Conservation (phyloP, 2,888 invertebrate species). For the Cactoblastis cactorum region DNA sequence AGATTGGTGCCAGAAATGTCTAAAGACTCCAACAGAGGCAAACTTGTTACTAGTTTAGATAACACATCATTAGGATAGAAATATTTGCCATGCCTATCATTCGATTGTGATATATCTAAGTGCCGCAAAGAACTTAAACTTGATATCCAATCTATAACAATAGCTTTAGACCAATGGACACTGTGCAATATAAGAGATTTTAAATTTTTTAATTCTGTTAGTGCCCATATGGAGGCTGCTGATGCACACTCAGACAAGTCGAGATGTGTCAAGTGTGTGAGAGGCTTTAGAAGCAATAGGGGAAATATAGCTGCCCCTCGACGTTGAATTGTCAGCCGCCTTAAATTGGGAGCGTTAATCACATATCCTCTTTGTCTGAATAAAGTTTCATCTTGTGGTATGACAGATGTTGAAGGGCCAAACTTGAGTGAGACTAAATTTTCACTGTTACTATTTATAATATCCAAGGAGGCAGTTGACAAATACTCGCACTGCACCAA, state of each 20-base stretch:
- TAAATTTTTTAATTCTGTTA: conserved; percentile 83
- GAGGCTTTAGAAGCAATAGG: conserved; percentile 78
- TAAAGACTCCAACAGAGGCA: conserved; percentile 88
- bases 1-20: conserved; percentile 98
- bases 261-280: conserved; percentile 82
- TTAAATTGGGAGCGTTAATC: conserved; percentile 80
- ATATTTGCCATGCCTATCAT: conserved; percentile 85
- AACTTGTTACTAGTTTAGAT: conserved; percentile 83
- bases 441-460: conserved; percentile 84
- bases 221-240: conserved; percentile 82
- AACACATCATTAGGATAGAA: conserved; percentile 86
- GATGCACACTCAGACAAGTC: conserved; percentile 85
- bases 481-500: conserved; percentile 86
- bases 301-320: conserved; percentile 67
- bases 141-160: conserved; percentile 79
- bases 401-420: conserved; percentile 82
- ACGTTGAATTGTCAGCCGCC: conserved; percentile 78
- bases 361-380: conserved; percentile 69
- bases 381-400: conserved; percentile 71
- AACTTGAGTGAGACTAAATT: conserved; percentile 85
- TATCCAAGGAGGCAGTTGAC: conserved; percentile 81
- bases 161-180: conserved; percentile 83
- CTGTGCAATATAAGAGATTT: conserved; percentile 89
- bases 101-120: conserved; percentile 91
- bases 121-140: conserved; percentile 80